These are phyloP conservation scores for Venusia cambrica DNA, from an alignment of 2,888 invertebrate species.

Conservation along the genomic window DNA sequence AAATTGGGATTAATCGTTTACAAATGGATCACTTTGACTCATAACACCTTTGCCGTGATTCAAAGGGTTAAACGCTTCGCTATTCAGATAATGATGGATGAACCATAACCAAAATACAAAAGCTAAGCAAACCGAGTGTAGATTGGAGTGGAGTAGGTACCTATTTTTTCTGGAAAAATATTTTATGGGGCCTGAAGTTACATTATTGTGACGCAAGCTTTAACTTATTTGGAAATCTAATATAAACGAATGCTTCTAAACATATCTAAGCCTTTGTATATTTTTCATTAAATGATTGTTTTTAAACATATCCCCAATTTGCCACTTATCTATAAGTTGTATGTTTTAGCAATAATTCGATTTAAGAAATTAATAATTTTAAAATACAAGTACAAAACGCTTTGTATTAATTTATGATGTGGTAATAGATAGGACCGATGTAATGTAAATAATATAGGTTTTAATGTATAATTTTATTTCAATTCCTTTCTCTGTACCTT, in stretches of 20 bases:
- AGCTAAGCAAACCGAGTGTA: conserved; percentile 8
- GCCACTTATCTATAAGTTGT: conserved; percentile 52
- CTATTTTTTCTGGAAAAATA: conserved; percentile 30
- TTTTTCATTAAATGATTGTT: conserved; percentile 36
- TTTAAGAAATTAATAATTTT: conserved; percentile 34
- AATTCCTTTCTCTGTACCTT: too few relatives aligned
- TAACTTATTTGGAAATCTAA: conserved; percentile 53
- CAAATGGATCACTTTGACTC: conserved; percentile 48
- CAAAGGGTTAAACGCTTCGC: conserved; percentile 37
- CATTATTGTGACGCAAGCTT: conserved; percentile 50
- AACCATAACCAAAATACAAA: conserved; percentile 6
- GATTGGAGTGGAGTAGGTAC: conserved; percentile 20
- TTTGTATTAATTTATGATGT: conserved; percentile 37
- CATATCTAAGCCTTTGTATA: conserved; percentile 47
- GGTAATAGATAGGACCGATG: conserved; percentile 32
- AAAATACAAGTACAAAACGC: conserved; percentile 41
- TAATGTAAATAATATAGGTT: conserved; percentile 39
- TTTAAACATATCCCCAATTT: conserved; percentile 71
- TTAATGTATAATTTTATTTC: too few relatives aligned
- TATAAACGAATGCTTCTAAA: conserved; percentile 38
- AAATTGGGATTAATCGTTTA: conserved; percentile 58
- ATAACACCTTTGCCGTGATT: conserved; percentile 53
- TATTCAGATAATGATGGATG: conserved; percentile 10
- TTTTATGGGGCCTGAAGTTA: conserved; percentile 40
- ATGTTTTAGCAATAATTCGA: conserved; percentile 27